Base-by-base conservation (phyloP, 2,888 invertebrate species). In the Sphaeridia pumilis region DNA sequence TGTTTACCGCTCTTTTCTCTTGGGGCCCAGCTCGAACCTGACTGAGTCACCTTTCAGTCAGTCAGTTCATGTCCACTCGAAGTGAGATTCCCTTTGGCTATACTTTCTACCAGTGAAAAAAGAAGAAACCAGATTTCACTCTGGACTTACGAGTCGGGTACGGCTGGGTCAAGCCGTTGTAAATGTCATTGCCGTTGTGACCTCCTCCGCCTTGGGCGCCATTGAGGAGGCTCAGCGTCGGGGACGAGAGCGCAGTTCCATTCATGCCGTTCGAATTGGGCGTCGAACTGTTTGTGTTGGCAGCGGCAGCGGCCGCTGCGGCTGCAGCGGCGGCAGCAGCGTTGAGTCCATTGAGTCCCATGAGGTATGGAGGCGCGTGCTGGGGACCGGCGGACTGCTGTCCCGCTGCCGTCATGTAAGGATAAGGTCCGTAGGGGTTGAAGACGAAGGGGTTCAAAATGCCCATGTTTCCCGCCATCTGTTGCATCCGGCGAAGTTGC, bases 391-490 rank as follows among this genome's bases (percentile, higher is more conserved):
- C 84, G 67, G 38, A 17, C 38, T 38, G 38, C 5, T n/a, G n/a
- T n/a, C 46, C 46, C 17, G 46, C 46, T 20, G 52, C 52, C 26
- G 46, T 38, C 46, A 46, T 46, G 47, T 52, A 52, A n/a, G 46
- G 52, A 38, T 92, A 93, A 70, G 89, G 85, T 70, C 90, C 89
- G 74, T 92, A 92, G 76, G 90, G 90, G 78, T 88, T 89, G 78
- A 92, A 88, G 72, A 90, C 87, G 77, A 92, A 87, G 65, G 93
- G 93, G 77, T 87, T 92, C 70, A 94, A 82, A 72, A 94, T 82
- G 74, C 89, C 93, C 85, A 97, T 89, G 76, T 94, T 95, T 71
- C 94, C 93, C 67, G 95, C 93, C 94, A 97, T 94, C 81, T 98
- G 98, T 82, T 98, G 97, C 95, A 98, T 95, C 69, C 97, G 87